Conservation (phyloP, 1,140 invertebrate genomes). For the Tribolium madens region DNA sequence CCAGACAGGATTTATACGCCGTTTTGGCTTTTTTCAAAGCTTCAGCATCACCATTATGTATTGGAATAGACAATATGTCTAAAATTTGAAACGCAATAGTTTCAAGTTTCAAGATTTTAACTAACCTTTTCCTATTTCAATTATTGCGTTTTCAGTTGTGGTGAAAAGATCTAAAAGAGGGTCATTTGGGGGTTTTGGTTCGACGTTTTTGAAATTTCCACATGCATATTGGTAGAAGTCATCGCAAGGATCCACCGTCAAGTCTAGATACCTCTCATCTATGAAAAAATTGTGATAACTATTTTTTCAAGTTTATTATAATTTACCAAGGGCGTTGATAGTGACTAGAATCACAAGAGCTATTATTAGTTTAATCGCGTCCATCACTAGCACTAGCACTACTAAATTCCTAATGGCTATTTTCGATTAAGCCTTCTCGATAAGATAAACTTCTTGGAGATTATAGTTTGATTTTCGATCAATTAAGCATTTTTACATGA, state of each 20-base stretch:
- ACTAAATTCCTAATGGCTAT: not conserved
- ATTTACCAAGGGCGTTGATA: not conserved
- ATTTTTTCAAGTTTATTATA: not conserved
- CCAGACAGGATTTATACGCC: constrained; percentile 45
- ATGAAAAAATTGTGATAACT: not conserved
- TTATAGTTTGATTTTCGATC: not conserved
- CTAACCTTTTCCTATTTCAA: not conserved
- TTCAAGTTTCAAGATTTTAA: not conserved
- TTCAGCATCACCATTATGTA: constrained; percentile 13
- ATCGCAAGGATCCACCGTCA: constrained; percentile 84
- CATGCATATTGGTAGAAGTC: constrained; percentile 91
- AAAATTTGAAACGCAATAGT: constrained; percentile 1
- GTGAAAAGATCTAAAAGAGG: not conserved
- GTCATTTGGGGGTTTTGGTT: constrained; percentile 49
- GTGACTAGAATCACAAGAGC: not conserved
- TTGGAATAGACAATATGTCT: constrained; percentile 43
- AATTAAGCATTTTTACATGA: not conserved
- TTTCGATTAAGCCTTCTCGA: not conserved
- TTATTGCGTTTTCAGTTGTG: not conserved
- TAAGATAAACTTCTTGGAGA: constrained; percentile 9
- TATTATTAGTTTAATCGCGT: not conserved
- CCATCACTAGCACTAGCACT: not conserved
- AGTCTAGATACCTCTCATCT: constrained; percentile 81
- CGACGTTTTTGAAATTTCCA: constrained; percentile 76
- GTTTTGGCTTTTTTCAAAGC: constrained; percentile 52